These are phyloP conservation scores for Acleris laterana DNA, from an alignment of 2,888 invertebrate species.

Conservation along the genomic window DNA sequence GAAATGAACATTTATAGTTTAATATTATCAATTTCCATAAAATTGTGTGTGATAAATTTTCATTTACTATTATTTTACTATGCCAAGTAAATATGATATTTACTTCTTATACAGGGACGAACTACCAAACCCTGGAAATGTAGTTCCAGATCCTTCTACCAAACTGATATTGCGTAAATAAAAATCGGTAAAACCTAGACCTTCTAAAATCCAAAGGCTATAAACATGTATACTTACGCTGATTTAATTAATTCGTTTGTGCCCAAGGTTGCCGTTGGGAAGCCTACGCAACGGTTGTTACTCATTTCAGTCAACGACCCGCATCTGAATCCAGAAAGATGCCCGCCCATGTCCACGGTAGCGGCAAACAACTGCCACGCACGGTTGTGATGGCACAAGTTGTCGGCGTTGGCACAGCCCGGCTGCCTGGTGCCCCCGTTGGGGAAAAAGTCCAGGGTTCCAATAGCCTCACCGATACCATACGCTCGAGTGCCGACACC, in stretches of 20 bases:
- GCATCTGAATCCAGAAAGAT: constrained; percentile 29
- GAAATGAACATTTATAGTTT: constrained; percentile 28
- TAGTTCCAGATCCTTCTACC: no score
- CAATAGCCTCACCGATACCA: constrained; percentile 22
- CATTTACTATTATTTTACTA: no score
- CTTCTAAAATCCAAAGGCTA: no score
- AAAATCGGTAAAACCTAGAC: no score
- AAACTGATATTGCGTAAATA: no score
- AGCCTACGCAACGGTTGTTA: constrained; percentile 27
- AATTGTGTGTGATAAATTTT: no score
- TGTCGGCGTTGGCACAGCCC: constrained; percentile 27
- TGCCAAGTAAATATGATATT: no score
- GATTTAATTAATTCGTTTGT: constrained; percentile 14
- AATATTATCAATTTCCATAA: not conserved
- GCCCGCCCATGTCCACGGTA: constrained; percentile 21
- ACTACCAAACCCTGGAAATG: no score
- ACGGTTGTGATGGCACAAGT: constrained; percentile 38
- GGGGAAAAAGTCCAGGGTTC: constrained; percentile 32
- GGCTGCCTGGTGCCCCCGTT: constrained; percentile 50
- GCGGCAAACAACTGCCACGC: constrained; percentile 37
- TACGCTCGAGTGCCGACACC: constrained; percentile 7
- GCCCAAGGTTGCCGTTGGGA: constrained; percentile 22
- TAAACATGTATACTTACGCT: constrained; percentile 14
- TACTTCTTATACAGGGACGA: no score
- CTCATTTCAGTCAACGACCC: constrained; percentile 26